Conservation (phyloP, 2,113 vertebrate genomes). For the Canis aureus region DNA sequence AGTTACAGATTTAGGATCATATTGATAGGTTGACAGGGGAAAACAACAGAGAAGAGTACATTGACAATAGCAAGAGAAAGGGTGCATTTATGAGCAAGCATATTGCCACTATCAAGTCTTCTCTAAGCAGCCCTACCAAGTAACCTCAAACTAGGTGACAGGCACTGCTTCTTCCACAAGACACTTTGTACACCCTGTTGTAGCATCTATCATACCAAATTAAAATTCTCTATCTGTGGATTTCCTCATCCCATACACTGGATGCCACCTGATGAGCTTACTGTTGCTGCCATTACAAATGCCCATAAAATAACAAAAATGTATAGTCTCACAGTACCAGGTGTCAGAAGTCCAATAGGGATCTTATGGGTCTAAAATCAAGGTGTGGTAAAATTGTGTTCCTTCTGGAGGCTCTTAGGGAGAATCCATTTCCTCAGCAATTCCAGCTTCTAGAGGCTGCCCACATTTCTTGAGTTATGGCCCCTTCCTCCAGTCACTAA, state of each 20-base stretch:
- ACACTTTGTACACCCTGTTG: rapidly evolving
- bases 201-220: not conserved
- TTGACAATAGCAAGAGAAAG: not conserved
- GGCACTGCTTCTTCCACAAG: not conserved
- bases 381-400: not conserved
- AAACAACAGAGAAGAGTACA: not conserved
- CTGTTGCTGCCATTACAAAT: not conserved
- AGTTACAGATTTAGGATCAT: not conserved
- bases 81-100: not conserved
- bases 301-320: not conserved
- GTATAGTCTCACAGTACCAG: not conserved
- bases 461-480: not conserved
- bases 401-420: not conserved
- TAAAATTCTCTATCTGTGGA: not conserved
- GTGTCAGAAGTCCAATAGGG: not conserved
- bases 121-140: not conserved
- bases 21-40: not conserved
- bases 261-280: not conserved
- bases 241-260: too few relatives aligned
- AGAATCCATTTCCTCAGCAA: not conserved
- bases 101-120: not conserved
- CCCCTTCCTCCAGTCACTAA: not conserved
- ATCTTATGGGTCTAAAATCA: not conserved
- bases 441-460: not conserved
- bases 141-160: not conserved